Percentiles rank a stretch among this genome's conserved stretches.
Conservation (phyloP, 2,113 vertebrate species). For the Cynoglossus semilaevis region DNA sequence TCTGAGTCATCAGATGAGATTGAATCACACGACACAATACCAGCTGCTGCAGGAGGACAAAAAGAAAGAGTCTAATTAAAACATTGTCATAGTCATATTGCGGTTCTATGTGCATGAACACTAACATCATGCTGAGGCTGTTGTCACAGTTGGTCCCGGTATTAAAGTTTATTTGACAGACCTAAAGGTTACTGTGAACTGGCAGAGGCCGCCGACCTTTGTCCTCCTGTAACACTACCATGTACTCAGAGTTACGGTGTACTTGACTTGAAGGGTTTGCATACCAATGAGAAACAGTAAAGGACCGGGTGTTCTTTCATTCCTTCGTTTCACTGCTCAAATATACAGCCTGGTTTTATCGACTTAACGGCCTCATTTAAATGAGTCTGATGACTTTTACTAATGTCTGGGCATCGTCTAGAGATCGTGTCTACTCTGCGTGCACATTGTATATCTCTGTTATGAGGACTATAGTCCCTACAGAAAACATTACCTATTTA, state of each 20-base stretch:
- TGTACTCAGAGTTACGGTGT: slow-evolving; percentile 42
- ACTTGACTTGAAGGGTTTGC: slow-evolving; percentile 47
- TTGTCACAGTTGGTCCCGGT: slow-evolving; percentile 6
- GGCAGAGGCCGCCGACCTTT: slow-evolving; percentile 31
- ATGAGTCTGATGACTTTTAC: slow-evolving; percentile 75
- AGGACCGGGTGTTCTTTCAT: slow-evolving; percentile 1
- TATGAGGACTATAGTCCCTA: slow-evolving; percentile 58
- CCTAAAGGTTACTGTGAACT: slow-evolving; percentile 4
- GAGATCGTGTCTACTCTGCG: slow-evolving; percentile 64
- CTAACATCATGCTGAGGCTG: slow-evolving; percentile 5
- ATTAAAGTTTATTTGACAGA: slow-evolving; percentile 24
- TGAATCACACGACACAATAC: too few species aligned
- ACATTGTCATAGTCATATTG: slow-evolving; percentile 25
- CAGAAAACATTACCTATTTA: slow-evolving; percentile 61
- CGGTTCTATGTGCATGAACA: slow-evolving; percentile 10
- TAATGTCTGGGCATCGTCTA: slow-evolving; percentile 68
- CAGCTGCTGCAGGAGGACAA: not conserved
- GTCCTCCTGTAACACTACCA: not conserved
- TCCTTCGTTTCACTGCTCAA: slow-evolving; percentile 56
- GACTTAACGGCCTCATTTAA: slow-evolving; percentile 76
- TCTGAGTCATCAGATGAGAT: not conserved
- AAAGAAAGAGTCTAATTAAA: slow-evolving; percentile 18
- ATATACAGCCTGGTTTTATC: slow-evolving; percentile 74
- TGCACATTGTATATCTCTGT: slow-evolving; percentile 64
- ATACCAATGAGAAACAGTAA: slow-evolving; percentile 43